Evolutionary conservation across 2,888 invertebrate genomes (phyloP), one percentile per base, ranked within the genome.

Genomic region (Ischnus inquisitorius): DNA sequence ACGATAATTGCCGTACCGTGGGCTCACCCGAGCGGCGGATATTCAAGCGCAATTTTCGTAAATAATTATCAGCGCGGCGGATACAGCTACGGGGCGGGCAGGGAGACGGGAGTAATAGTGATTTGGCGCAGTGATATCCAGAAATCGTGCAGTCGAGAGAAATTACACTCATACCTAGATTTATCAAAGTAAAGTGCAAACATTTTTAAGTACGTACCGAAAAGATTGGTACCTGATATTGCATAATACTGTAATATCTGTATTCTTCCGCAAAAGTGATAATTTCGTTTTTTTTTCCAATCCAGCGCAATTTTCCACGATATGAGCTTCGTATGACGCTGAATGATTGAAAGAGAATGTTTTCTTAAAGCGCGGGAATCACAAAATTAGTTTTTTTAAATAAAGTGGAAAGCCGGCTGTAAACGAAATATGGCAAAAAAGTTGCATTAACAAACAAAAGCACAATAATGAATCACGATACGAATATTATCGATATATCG

Each of bases 1-100:
- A 87, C 88, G 88, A 88, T 89, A 89, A 87, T 88, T 88, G 84
- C 78, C 75, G 83, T 83, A 80, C 81, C 81, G 75, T 72, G 77
- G 77, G 60, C 78, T 25, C 57, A 25, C 65, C 79, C 75, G 69
- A 60, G 71, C 75, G 43, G 22, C 85, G 74, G 82, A 84, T 85
- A 84, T 85, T 85, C 82, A 65, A 34, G 79, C 74, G 83, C 83
- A 83, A 87, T 87, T 87, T 34, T 87, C 80, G 83, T 84, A 78
- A 87, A 86, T 87, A 87, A 87, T 87, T 87, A 87, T 87, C 82
- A 82, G 83, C 82, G 69, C 85, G 80, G 82, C 80, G 81, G 76
- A 85, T 83, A 67, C 65, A 64, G 51, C 69, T n/a, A 34, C 28
- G 57, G 12, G 19, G 25, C 10, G 46, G 57, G 41, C 57, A 34